Conservation (phyloP, 2,888 invertebrate species). For the Drosophila hawaiiensis region DNA sequence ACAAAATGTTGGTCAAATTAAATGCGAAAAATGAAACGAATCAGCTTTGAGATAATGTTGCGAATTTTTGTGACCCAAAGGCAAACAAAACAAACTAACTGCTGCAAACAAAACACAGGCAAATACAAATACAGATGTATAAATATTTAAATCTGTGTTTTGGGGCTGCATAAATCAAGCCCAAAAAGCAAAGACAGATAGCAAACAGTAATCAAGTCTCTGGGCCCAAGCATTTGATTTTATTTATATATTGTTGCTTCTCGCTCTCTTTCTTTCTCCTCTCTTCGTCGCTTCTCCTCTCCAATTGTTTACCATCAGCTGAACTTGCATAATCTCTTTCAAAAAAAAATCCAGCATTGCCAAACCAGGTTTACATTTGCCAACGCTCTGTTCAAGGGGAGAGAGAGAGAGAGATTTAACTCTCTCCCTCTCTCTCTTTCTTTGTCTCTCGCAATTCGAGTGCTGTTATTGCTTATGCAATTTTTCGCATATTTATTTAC, state of each 20-base stretch:
- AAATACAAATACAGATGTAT: constrained; percentile 9
- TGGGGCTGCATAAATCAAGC: constrained; percentile 54
- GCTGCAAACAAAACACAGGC: constrained; percentile 17
- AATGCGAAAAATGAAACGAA: constrained; percentile 36
- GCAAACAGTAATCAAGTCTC: constrained; percentile 56
- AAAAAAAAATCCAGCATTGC: constrained; percentile 45
- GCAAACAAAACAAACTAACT: constrained; percentile 32
- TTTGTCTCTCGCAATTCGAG: neutral
- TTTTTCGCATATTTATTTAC: constrained; percentile 45
- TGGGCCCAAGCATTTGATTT: constrained; percentile 56
- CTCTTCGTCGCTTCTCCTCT: neutral
- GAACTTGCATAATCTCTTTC: constrained; percentile 67
- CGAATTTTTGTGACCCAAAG: constrained; percentile 57
- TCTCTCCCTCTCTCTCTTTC: constrained; percentile 4
- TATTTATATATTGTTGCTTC: constrained; percentile 20
- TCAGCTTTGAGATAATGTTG: constrained; percentile 58
- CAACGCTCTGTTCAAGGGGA: constrained; percentile 37
- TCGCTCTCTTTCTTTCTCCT: constrained; percentile 10
- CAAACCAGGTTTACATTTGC: constrained; percentile 58
- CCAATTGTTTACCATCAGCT: constrained; percentile 42
- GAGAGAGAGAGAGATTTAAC: constrained; percentile 11
- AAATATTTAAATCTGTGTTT: constrained; percentile 15
- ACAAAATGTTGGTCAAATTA: constrained; percentile 45
- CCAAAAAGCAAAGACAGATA: constrained; percentile 24
- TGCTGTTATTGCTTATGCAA: constrained; percentile 61